A percentile compares a stretch with the other conserved stretches of the same genome.
These are phyloP conservation scores for Pelagia noctiluca DNA, from an alignment of 30 jellyfish, hydroid and myxozoan species.

Conservation along the genomic window DNA sequence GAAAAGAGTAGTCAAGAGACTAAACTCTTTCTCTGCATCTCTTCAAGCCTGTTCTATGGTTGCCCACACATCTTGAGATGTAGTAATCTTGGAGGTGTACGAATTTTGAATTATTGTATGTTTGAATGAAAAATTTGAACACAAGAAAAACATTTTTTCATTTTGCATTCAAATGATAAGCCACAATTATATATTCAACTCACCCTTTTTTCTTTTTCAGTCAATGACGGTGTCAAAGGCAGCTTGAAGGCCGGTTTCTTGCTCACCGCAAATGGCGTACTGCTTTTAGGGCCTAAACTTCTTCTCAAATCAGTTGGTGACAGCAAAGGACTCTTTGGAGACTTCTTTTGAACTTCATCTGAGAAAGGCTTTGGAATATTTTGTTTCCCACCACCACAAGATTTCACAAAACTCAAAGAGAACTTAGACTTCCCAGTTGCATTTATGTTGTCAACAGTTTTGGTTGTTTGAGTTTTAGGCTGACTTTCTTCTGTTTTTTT, in stretches of 20 bases:
- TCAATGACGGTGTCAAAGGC: conserved; percentile 20
- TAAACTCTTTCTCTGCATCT: no score
- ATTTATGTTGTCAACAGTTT: neutral
- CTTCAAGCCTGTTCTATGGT: no score
- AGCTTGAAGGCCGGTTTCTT: conserved; percentile 4
- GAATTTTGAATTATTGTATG: no score
- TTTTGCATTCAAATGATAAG: no score
- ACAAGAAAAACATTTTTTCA: no score
- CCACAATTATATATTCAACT: no score
- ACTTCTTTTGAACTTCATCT: neutral
- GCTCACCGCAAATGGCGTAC: conserved; percentile 50
- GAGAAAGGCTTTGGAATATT: conserved; percentile 22
- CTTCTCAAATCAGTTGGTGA: neutral
- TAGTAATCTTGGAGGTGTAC: no score
- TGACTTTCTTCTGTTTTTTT: neutral
- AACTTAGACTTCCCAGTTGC: neutral
- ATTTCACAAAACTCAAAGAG: neutral
- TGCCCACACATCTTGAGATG: no score
- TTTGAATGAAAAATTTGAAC: no score
- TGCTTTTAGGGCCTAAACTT: conserved; percentile 41
- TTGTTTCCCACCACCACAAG: neutral
- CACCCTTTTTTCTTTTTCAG: no score
- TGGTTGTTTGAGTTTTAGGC: neutral
- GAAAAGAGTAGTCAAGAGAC: no score
- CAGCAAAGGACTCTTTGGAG: neutral